A percentile compares a stretch with the other conserved stretches of the same genome.
These are phyloP conservation scores for Acrocephalus kingi DNA, from an alignment of 2,113 vertebrate species.

Conservation along the genomic window DNA sequence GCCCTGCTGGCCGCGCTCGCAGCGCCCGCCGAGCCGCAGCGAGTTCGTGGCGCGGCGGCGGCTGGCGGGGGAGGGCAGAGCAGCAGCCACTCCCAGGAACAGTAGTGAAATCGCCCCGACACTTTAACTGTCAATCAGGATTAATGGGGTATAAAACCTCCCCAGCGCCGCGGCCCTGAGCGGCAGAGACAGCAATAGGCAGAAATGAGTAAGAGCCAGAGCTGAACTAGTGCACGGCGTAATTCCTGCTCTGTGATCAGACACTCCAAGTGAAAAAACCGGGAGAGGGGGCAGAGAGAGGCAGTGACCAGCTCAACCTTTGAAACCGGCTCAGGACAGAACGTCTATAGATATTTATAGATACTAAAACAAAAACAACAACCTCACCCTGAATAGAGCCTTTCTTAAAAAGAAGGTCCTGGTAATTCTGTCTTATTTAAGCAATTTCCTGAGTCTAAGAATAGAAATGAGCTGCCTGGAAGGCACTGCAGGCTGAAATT, in stretches of 20 bases:
- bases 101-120: constrained; percentile 79
- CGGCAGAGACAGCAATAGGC: constrained; percentile 51
- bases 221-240: constrained; percentile 30
- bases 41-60: not conserved
- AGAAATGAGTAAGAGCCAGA: constrained; percentile 3
- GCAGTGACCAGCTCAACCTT: constrained; percentile 42
- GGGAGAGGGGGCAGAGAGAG: constrained; percentile 63
- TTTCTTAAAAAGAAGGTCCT: constrained; percentile 68
- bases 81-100: constrained; percentile 79
- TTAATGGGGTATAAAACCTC: constrained; percentile 86
- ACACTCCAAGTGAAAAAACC: constrained; percentile 52
- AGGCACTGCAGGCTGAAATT: constrained; percentile 71
- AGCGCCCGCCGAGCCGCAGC: not conserved
- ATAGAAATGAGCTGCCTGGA: constrained; percentile 70
- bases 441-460: constrained; percentile 79
- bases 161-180: constrained; percentile 57
- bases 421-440: constrained; percentile 69
- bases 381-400: constrained; percentile 65
- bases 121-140: constrained; percentile 96
- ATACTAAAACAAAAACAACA: constrained; percentile 15
- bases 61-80: constrained; percentile 65
- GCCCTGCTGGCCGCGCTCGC: not conserved
- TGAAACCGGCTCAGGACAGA: not conserved
- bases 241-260: constrained; percentile 59
- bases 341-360: constrained; percentile 52